Conservation (phyloP, 2,797 vertebrate genomes). For the Remorina albescens region DNA sequence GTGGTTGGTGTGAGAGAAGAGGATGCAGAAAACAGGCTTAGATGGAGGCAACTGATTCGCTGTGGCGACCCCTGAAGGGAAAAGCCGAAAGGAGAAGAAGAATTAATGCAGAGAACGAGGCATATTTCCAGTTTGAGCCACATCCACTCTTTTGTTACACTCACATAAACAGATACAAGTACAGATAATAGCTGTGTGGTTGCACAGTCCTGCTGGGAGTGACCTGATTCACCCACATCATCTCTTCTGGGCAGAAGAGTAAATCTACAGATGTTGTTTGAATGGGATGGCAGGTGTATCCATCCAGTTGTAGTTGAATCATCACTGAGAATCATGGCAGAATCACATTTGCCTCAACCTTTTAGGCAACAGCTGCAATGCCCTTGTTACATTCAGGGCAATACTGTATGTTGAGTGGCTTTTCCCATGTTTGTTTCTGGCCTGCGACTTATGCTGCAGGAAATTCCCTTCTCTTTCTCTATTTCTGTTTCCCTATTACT, state of each 20-base stretch:
- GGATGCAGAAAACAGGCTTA: no score
- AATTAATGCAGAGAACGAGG: background rate
- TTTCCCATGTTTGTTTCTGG: no score
- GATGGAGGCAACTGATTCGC: no score
- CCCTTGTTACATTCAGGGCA: background rate
- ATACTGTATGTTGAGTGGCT: no score
- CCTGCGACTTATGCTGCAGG: no score
- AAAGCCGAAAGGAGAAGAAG: no score
- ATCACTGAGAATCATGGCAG: slow-evolving; percentile 11
- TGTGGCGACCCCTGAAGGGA: no score
- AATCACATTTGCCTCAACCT: slow-evolving; percentile 16
- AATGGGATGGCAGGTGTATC: background rate
- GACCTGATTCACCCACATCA: slow-evolving; percentile 3
- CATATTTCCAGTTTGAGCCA: background rate
- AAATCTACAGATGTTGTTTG: slow-evolving; percentile 4
- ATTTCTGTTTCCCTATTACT: no score
- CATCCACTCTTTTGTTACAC: background rate
- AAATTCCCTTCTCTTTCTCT: no score
- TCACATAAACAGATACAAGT: background rate
- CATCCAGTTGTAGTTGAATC: background rate
- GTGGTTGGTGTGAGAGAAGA: no score
- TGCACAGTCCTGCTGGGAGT: slow-evolving; percentile 1
- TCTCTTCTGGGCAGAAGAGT: background rate
- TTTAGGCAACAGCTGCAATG: slow-evolving; percentile 1
- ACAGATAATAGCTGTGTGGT: background rate